Base-by-base conservation (phyloP, 2,797 vertebrate genomes). In the Bradypodion ventrale region DNA sequence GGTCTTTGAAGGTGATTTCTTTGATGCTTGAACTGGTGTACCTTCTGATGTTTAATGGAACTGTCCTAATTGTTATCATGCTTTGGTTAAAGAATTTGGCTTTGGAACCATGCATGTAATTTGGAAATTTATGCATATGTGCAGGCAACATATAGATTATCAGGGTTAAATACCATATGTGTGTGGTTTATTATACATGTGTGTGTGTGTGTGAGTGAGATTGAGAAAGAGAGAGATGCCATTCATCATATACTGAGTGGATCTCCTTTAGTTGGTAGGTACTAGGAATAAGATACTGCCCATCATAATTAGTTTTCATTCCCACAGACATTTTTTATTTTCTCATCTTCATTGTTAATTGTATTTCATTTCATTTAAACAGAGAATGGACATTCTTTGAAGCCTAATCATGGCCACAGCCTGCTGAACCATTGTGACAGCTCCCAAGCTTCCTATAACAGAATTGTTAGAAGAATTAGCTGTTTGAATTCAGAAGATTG, bases 291-390 rank as follows among this genome's bases (percentile, higher is more conserved):
- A 56, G 15, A 56, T 15, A 56, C 13, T 56, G 52, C 52, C 52
- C 32, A 77, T 77, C 37, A 78, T 82, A 75, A 37, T 66, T 74
- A 59, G 63, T 46, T 91, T 94, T 87, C 23, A 2, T 88, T 93
- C 74, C 82, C 68, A 89, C 52, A 82, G 69, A 79, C 63, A 85
- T 87, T 85, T 85, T 85, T 92, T 85, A 82, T 84, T 88, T 93
- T 92, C 91, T 93, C 78, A 82, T 88, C 88, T 92, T 89, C 92
- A 92, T 90, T 75, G 35, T 77, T 77, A 72, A 80, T 94, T 94
- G 92, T 84, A 92, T 94, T 95, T 93, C 85, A 90, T 93, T 89
- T 94, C 87, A 90, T 93, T 92, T 91, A 89, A 95, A 92, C 90
- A 94, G 93, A 93, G 87, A 89, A 87, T 69, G 92, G 89, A 89